phyloP scores from a whole-genome alignment of 2,888 invertebrate species.

The Dynastes tityus region DNA sequence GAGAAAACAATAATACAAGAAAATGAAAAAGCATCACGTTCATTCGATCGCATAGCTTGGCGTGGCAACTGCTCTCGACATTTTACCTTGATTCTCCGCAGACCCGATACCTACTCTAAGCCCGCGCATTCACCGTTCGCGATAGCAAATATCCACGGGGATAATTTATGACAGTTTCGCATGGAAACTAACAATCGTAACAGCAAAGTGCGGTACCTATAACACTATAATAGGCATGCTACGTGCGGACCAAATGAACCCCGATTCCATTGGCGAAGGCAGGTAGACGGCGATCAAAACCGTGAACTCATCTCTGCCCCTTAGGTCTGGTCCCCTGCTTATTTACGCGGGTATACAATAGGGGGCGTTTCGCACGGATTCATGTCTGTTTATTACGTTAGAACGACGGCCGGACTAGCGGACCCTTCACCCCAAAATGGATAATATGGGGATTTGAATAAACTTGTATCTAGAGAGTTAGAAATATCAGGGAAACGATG shows the following conservation, averaged over 20 bases:
- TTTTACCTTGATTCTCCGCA: conserved; percentile 26
- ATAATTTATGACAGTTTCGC: conserved; percentile 52
- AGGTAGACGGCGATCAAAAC: conserved; percentile 23
- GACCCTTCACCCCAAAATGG: conserved; percentile 26
- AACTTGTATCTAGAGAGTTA: conserved; percentile 25
- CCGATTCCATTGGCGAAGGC: conserved; percentile 4
- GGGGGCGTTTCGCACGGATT: conserved; percentile 36
- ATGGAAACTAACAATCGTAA: conserved; percentile 49
- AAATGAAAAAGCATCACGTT: background rate
- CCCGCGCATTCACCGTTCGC: conserved; percentile 39
- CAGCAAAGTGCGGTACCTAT: conserved; percentile 17
- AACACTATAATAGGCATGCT: background rate
- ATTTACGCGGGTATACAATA: conserved; percentile 35
- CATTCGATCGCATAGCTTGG: conserved; percentile 12
- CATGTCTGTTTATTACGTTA: conserved; percentile 38
- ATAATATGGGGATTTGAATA: conserved; percentile 29
- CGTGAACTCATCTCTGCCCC: conserved; percentile 39
- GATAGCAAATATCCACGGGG: conserved; percentile 47
- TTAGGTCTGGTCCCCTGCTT: conserved; percentile 15
- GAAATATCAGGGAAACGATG: conserved; percentile 23
- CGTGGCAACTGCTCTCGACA: conserved; percentile 23
- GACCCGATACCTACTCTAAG: conserved; percentile 9
- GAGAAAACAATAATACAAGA: background rate
- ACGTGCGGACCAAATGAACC: background rate
- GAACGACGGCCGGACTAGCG: conserved; percentile 15